Conservation (phyloP, 2,797 vertebrate species). For the Lutra lutra region DNA sequence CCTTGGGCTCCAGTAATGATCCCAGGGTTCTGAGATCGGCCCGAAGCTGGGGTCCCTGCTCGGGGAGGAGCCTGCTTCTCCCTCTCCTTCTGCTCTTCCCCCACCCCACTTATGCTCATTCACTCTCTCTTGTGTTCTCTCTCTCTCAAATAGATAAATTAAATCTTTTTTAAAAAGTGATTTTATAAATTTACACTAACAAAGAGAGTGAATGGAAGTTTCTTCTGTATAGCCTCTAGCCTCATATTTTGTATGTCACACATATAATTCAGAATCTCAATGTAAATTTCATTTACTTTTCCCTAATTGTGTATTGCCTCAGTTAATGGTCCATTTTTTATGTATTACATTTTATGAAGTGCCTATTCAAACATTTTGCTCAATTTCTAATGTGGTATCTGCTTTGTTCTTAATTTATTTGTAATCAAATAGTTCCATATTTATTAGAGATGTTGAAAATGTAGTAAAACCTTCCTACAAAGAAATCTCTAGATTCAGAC, state of each 20-base stretch:
- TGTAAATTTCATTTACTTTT: neutral
- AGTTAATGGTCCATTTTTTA: neutral
- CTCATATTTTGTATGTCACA: neutral
- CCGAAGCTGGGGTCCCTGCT: neutral
- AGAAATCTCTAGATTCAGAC: neutral
- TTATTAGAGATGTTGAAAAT: neutral
- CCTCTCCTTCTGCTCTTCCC: too few relatives aligned
- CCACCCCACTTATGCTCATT: too few relatives aligned
- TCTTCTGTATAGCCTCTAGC: neutral
- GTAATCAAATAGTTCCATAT: neutral
- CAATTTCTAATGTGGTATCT: neutral
- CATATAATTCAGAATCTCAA: neutral
- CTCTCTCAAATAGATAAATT: too few relatives aligned
- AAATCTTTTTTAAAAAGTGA: neutral
- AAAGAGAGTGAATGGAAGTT: neutral
- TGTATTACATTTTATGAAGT: neutral
- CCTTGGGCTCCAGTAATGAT: too few relatives aligned
- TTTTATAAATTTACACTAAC: neutral
- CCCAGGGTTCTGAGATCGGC: too few relatives aligned
- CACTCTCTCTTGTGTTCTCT: too few relatives aligned
- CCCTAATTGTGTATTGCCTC: neutral
- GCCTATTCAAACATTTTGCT: neutral
- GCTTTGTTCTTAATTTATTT: neutral
- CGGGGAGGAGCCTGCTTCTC: too few relatives aligned
- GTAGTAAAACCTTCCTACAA: neutral